Conservation (phyloP, 2,797 vertebrate species). For the Brachyalestes nurse region DNA sequence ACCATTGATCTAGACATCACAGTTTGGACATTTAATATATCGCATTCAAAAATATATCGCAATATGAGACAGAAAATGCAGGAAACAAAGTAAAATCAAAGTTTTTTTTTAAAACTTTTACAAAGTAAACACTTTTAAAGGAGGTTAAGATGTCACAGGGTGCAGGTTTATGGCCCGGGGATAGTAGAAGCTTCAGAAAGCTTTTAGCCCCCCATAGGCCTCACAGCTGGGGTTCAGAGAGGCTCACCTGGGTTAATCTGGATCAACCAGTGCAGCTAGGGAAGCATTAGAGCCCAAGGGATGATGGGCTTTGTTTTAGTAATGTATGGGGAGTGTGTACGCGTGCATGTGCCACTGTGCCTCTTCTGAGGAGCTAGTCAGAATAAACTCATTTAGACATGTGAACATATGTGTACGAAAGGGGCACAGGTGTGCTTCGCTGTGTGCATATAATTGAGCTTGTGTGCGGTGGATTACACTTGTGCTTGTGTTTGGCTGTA, state of each 20-base stretch:
- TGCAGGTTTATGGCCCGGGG: not conserved
- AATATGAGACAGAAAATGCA: no score
- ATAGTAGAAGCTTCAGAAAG: not conserved
- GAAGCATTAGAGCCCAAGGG: constrained; percentile 4
- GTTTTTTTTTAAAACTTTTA: not conserved
- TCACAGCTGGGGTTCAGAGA: constrained; percentile 16
- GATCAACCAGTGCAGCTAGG: constrained; percentile 23
- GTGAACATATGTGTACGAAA: constrained; percentile 13
- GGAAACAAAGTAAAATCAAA: no score
- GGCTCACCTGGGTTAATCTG: constrained; percentile 45
- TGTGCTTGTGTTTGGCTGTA: constrained; percentile 14
- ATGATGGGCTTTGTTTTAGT: constrained; percentile 9
- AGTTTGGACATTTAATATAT: no score
- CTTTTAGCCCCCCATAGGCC: constrained; percentile 1
- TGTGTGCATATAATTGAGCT: constrained; percentile 14
- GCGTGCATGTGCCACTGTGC: constrained; percentile 1
- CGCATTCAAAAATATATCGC: no score
- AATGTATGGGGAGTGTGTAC: not conserved
- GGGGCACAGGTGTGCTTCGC: constrained; percentile 11
- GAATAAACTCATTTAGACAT: not conserved
- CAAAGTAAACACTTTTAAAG: constrained; percentile 44
- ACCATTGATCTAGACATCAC: no score
- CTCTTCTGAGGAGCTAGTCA: not conserved
- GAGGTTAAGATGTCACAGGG: constrained; percentile 23
- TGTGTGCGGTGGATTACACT: constrained; percentile 6